Conservation (phyloP, 1,140 invertebrate genomes). For the Drosophila gunungcola region DNA sequence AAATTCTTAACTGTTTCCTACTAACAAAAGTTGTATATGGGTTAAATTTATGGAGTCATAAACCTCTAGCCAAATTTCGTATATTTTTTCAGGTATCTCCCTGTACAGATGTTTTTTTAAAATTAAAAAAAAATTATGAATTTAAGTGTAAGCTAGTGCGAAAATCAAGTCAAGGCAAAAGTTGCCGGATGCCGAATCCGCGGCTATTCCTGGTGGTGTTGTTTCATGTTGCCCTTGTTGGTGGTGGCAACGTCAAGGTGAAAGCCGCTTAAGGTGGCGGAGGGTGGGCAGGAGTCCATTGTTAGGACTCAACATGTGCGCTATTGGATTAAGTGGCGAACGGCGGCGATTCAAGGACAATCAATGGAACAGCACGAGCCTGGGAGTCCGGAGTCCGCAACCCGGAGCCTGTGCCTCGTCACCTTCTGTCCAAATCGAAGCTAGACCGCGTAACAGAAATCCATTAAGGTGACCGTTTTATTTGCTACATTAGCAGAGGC, state of each 20-base stretch:
- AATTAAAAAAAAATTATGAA: neutral
- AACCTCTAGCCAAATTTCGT: too few species aligned
- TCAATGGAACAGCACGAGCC: conserved; percentile 72
- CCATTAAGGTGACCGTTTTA: conserved; percentile 81
- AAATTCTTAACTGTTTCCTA: neutral
- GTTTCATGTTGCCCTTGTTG: conserved; percentile 38
- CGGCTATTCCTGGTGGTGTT: conserved; percentile 16
- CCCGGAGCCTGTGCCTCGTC: conserved; percentile 16
- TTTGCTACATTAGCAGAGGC: conserved; percentile 71
- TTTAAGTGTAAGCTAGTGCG: conserved; percentile 40
- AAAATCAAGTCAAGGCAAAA: conserved; percentile 55
- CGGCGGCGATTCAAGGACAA: conserved; percentile 72
- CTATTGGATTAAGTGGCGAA: conserved; percentile 84
- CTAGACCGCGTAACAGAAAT: conserved; percentile 79
- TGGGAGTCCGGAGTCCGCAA: conserved; percentile 12
- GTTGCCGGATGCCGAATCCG: conserved; percentile 13
- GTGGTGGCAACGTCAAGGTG: conserved; percentile 73
- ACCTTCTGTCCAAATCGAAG: conserved; percentile 81
- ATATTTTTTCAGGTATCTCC: too few species aligned
- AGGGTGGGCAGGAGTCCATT: conserved; percentile 31
- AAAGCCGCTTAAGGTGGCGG: conserved; percentile 78
- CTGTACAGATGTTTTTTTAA: neutral
- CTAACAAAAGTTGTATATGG: too few species aligned
- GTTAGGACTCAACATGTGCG: conserved; percentile 77
- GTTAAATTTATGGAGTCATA: too few species aligned